Evolutionary conservation across 2,113 vertebrate genomes (phyloP), one percentile per base, ranked within the genome.

Genomic region (Chrysochloris asiatica): DNA sequence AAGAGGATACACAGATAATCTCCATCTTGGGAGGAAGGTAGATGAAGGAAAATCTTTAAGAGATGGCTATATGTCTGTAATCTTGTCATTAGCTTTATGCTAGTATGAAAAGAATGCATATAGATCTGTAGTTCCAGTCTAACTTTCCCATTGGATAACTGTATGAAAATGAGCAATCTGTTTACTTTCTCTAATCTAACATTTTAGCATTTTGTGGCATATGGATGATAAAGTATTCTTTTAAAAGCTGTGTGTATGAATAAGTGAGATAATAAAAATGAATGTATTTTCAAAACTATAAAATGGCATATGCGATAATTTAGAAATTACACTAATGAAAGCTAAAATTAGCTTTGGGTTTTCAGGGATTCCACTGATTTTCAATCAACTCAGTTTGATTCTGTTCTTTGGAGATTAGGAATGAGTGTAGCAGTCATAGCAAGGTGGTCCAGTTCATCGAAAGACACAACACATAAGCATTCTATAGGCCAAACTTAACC

Each of bases 191-290:
- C 3, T 0, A 12, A 54, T n/a, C 17, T 8, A 59, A 28, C 6
- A 5, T 48, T 67, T 69, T 77, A 41, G 22, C 65, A n/a, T 26
- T 59, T 17, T 14, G 24, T 67, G 43, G 33, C 38, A 26, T 2
- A n/a, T 36, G 13, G 22, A 83, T 45, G 9, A 61, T 17, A 41
- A 45, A 13, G 33, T 14, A 48, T n/a, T n/a, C 85, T 41, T 38
- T 50, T 77, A 2, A 76, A 83, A 17, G 45, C 13, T 71, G n/a
- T 28, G 61, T 3, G 7, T 79, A 63, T 83, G 50, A 79, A 63
- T 50, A 84, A 80, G 54, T 63, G 24, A 84, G 48, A 38, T 72
- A n/a, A 63, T 52, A 38, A 88, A 61, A 69, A 59, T 43, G 73
- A 73, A 84, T n/a, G n/a, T 9, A 83, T 0, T 54, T 86, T 65